Percentiles rank a stretch among this genome's conserved stretches.
Evolutionary conservation across 2,113 vertebrate species (phyloP).

Genomic region (Polypterus senegalus): DNA sequence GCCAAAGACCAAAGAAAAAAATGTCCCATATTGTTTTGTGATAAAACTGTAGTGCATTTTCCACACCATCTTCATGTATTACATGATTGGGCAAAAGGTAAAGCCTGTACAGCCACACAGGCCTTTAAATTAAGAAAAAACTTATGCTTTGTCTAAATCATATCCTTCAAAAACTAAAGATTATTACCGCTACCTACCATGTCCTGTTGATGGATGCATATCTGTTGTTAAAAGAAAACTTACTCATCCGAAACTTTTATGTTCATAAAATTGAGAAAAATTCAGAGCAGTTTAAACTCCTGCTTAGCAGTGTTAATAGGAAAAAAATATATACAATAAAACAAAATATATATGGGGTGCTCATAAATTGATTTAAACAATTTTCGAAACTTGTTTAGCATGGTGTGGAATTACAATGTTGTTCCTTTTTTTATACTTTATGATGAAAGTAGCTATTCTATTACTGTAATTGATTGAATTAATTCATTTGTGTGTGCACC

Average conservation of each 20-base stretch:
- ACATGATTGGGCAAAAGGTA: neutral
- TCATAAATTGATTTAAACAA: too few relatives aligned
- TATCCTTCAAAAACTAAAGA: neutral
- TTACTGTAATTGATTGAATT: too few relatives aligned
- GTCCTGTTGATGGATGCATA: neutral
- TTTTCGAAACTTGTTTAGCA: too few relatives aligned
- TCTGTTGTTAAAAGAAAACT: neutral
- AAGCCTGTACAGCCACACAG: neutral
- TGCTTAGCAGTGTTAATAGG: neutral
- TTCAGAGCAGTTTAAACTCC: neutral
- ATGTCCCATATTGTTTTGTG: neutral
- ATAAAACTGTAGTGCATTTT: neutral
- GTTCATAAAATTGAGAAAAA: neutral
- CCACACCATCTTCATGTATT: too few relatives aligned
- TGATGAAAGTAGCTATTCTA: too few relatives aligned
- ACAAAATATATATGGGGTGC: too few relatives aligned
- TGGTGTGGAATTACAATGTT: too few relatives aligned
- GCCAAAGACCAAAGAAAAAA: neutral
- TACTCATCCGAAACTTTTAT: neutral
- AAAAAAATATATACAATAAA: neutral
- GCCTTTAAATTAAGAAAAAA: neutral
- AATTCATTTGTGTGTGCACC: too few relatives aligned
- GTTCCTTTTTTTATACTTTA: too few relatives aligned
- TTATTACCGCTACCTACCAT: neutral
- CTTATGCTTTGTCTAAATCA: neutral